These are phyloP conservation scores for Protaetia brevitarsis DNA, from an alignment of 1,140 invertebrate species.

Conservation along the genomic window DNA sequence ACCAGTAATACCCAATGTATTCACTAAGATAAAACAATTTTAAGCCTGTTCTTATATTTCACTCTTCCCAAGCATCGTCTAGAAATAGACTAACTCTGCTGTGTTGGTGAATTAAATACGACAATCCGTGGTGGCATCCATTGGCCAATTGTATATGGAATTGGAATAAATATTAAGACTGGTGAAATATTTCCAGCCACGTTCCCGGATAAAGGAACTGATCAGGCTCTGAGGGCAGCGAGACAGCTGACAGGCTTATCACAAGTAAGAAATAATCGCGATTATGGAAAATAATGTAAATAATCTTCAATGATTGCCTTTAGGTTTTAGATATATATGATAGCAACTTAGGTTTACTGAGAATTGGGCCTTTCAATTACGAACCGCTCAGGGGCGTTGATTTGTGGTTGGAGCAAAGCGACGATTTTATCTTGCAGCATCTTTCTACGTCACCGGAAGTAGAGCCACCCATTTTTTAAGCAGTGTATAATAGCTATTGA, in stretches of 20 bases:
- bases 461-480: constrained; percentile 82
- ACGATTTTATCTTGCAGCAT: constrained; percentile 90
- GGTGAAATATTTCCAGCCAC: constrained; percentile 91
- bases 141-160: constrained; percentile 87
- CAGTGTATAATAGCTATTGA: constrained; percentile 54
- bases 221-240: constrained; percentile 74
- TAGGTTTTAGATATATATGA: constrained; percentile 93
- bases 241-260: constrained; percentile 78
- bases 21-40: too few species aligned
- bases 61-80: constrained; percentile 84
- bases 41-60: too few species aligned
- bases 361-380: constrained; percentile 93
- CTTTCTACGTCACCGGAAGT: constrained; percentile 90
- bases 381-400: constrained; percentile 85
- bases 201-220: constrained; percentile 93
- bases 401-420: constrained; percentile 85
- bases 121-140: constrained; percentile 72
- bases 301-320: constrained; percentile 20
- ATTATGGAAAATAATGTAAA: constrained; percentile 25
- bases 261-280: constrained; percentile 48
- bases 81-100: constrained; percentile 84
- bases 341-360: constrained; percentile 73
- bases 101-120: constrained; percentile 88
- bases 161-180: constrained; percentile 87
- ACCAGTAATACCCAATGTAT: too few species aligned